These are phyloP conservation scores for Corythornis cristatus DNA, from an alignment of 2,113 vertebrate genomes.

Conservation along the genomic window DNA sequence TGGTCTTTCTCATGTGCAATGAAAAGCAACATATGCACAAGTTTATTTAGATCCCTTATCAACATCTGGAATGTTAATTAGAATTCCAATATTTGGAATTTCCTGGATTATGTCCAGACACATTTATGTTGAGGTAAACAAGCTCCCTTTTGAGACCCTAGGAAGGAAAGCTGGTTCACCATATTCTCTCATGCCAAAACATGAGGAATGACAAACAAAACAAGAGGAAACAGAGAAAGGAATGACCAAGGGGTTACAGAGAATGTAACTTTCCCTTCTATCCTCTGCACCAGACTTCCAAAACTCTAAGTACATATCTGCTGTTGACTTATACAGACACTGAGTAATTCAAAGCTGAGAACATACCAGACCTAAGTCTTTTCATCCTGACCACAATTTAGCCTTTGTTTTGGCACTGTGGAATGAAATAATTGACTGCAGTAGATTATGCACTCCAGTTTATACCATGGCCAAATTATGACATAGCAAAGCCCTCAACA, in stretches of 20 bases:
- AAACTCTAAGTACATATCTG: neutral
- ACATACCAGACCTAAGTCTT: neutral
- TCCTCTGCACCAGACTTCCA: neutral
- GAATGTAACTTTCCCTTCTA: neutral
- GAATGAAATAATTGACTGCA: constrained; percentile 17
- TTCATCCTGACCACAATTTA: neutral
- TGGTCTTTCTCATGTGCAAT: neutral
- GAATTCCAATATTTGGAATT: constrained; percentile 19
- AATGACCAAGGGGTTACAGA: neutral
- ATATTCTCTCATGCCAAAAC: neutral
- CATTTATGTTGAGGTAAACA: neutral
- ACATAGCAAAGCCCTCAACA: constrained; percentile 39
- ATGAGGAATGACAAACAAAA: neutral
- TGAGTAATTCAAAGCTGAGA: neutral
- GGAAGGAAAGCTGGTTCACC: neutral
- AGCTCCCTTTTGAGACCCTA: neutral
- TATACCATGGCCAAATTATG: constrained; percentile 5
- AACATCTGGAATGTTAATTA: neutral
- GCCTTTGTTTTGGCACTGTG: constrained; percentile 34
- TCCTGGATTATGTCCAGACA: neutral
- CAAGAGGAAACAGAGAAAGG: neutral
- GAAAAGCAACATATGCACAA: neutral
- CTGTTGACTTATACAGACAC: neutral
- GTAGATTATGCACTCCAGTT: constrained; percentile 16
- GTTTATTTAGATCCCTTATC: neutral